These are phyloP conservation scores for Bradypodion ventrale DNA, from an alignment of 2,797 vertebrate species.

Conservation along the genomic window DNA sequence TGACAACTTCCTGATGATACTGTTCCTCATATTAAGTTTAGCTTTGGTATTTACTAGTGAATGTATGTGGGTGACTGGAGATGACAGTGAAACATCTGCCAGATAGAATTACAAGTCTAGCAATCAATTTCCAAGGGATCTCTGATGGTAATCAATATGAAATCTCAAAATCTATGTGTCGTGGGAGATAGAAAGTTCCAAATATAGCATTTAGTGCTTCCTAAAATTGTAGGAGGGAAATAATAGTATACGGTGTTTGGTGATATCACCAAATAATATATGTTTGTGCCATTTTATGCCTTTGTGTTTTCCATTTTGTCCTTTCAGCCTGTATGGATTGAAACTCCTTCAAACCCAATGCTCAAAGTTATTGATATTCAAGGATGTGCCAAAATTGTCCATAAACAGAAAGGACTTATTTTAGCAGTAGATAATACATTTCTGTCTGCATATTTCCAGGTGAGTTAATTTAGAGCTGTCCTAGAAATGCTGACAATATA, in stretches of 20 bases:
- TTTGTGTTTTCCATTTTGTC: background rate
- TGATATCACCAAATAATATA: background rate
- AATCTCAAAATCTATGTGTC: too few relatives aligned
- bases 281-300: background rate
- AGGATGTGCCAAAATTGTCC: conserved; percentile 81
- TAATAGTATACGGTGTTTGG: background rate
- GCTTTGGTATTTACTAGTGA: too few relatives aligned
- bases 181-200: background rate
- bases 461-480: conserved; percentile 56
- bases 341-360: conserved; percentile 90
- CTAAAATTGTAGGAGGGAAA: background rate
- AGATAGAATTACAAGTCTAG: background rate
- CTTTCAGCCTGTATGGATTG: conserved; percentile 90
- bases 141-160: background rate
- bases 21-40: too few relatives aligned
- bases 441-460: conserved; percentile 97
- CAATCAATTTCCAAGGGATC: background rate
- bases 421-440: conserved; percentile 95
- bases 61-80: background rate
- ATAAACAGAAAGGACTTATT: conserved; percentile 80
- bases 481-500: background rate
- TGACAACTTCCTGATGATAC: too few relatives aligned
- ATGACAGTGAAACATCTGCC: background rate
- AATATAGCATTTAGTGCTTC: background rate
- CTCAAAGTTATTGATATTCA: conserved; percentile 90